A percentile compares a stretch with the other conserved stretches of the same genome.
Evolutionary conservation across 1,140 invertebrate species (phyloP).

Genomic region (Lutraria rhynchaena): DNA sequence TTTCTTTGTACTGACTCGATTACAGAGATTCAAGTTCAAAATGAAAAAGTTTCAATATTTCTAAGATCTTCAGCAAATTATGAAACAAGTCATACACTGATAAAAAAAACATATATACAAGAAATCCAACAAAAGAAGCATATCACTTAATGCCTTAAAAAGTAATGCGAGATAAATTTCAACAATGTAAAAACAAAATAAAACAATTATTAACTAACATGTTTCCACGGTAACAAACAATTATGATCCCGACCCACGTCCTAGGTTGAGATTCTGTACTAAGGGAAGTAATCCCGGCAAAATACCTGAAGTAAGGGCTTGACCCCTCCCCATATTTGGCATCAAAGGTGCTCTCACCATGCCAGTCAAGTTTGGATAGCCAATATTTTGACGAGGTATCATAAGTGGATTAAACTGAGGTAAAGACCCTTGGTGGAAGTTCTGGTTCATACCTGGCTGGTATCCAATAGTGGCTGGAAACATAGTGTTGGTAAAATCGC

Average conservation of each 20-base stretch:
- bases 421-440: slow-evolving; percentile 11
- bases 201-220: no score
- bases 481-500: slow-evolving; percentile 6
- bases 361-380: not conserved
- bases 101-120: no score
- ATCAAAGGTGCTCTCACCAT: not conserved
- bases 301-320: slow-evolving; percentile 21
- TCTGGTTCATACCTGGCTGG: not conserved
- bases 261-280: slow-evolving; percentile 29
- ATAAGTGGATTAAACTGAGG: slow-evolving; percentile 28
- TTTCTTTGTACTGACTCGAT: no score
- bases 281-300: slow-evolving; percentile 37
- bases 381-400: not conserved
- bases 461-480: not conserved
- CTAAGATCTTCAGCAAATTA: no score
- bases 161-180: no score
- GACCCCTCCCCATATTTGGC: slow-evolving; percentile 31
- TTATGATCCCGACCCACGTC: slow-evolving; percentile 1
- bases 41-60: no score
- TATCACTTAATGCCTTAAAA: no score
- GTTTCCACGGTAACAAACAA: no score
- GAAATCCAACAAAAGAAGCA: no score
- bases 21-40: no score
- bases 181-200: no score
- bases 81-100: no score